Conservation (phyloP, 2,888 invertebrate species). For the Trissolcus japonicus region DNA sequence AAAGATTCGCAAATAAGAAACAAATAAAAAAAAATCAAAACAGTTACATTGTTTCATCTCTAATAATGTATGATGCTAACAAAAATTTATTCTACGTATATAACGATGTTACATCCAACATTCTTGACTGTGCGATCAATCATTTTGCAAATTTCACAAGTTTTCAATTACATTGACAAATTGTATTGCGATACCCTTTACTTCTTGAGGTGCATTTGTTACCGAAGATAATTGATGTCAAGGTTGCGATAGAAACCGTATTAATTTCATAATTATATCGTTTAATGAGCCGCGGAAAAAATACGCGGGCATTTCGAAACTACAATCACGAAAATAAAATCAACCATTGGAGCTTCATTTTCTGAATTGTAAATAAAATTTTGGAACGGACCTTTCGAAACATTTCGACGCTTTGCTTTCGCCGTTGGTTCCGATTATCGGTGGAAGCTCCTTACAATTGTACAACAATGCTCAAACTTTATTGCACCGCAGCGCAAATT, state of each 20-base stretch:
- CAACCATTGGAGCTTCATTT: slow-evolving; percentile 21
- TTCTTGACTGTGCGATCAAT: no score
- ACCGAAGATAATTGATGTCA: slow-evolving; percentile 25
- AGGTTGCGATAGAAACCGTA: slow-evolving; percentile 42
- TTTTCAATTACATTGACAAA: no score
- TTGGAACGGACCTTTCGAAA: no score
- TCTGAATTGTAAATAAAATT: slow-evolving; percentile 11
- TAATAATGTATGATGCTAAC: no score
- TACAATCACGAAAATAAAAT: slow-evolving; percentile 23
- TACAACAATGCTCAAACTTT: slow-evolving; percentile 22
- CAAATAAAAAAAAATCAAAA: background rate
- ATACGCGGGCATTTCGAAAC: slow-evolving; percentile 20
- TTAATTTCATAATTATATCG: slow-evolving; percentile 27
- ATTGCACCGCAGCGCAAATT: slow-evolving; percentile 14
- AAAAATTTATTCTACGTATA: no score
- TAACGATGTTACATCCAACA: no score
- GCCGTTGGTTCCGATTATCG: background rate
- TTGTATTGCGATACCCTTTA: no score
- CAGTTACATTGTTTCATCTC: background rate
- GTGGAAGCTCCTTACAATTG: background rate
- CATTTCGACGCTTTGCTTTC: background rate
- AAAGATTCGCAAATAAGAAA: background rate
- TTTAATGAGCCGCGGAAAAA: slow-evolving; percentile 21
- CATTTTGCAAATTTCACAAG: no score
- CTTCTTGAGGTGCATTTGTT: background rate